Evolutionary conservation across 1,140 invertebrate genomes (phyloP).

Genomic region (Aphelinus atriplicis): DNA sequence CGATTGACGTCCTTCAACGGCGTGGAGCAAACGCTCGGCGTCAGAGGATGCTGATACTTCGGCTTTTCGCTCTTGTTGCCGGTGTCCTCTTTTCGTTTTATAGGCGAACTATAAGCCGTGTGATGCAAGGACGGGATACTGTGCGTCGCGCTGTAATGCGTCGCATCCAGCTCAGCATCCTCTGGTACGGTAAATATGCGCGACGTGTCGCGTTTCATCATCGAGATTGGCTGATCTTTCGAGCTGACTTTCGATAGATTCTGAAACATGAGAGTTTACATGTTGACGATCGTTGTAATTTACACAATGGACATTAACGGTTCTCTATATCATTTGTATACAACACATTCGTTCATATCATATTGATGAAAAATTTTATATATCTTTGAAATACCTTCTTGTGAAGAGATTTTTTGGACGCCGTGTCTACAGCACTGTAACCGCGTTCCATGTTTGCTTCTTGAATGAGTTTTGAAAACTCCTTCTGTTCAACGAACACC

Average conservation of each 20-base stretch:
- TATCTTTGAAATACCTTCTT: constrained; percentile 50
- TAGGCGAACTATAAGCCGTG: constrained; percentile 54
- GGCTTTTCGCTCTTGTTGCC: constrained; percentile 54
- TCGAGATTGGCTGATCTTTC: constrained; percentile 62
- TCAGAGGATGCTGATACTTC: constrained; percentile 63
- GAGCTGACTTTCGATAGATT: constrained; percentile 44
- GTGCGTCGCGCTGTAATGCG: constrained; percentile 59
- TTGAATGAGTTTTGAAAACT: constrained; percentile 64
- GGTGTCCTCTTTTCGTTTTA: constrained; percentile 50
- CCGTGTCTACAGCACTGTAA: constrained; percentile 49
- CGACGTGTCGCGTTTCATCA: constrained; percentile 80
- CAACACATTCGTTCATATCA: no score
- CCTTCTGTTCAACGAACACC: constrained; percentile 76
- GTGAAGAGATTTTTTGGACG: constrained; percentile 45
- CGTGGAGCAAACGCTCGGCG: constrained; percentile 77
- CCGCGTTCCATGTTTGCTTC: constrained; percentile 54
- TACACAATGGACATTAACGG: background rate
- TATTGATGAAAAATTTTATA: no score
- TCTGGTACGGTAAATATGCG: constrained; percentile 83
- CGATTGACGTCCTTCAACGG: constrained; percentile 77
- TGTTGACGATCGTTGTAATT: no score
- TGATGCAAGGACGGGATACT: constrained; percentile 50
- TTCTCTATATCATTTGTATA: background rate
- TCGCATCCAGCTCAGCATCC: constrained; percentile 68
- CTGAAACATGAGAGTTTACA: constrained; percentile 41